phyloP scores from a whole-genome alignment of 53 echinoderm and acorn worm species.

The Temnopleurus reevesii region DNA sequence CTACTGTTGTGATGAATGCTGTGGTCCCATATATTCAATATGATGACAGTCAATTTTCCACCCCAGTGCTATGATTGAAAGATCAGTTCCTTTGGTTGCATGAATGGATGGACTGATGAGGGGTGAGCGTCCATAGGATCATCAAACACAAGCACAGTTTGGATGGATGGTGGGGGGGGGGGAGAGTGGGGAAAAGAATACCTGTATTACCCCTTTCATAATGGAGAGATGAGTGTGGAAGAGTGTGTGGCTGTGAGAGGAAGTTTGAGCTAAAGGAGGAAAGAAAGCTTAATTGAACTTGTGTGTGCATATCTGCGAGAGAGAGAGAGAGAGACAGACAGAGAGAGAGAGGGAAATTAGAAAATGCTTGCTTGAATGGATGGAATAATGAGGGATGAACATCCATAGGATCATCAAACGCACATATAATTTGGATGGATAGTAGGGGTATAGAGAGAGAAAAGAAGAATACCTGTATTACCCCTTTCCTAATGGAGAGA shows the following conservation, averaged over 20 bases:
- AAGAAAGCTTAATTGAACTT: too few relatives aligned
- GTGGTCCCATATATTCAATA: background rate
- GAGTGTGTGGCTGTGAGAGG: too few relatives aligned
- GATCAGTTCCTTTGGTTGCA: background rate
- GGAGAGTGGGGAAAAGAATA: too few relatives aligned
- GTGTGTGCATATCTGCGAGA: too few relatives aligned
- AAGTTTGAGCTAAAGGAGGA: too few relatives aligned
- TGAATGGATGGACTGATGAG: background rate
- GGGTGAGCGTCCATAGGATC: background rate
- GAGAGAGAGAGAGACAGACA: too few relatives aligned
- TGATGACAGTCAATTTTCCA: constrained; percentile 28
- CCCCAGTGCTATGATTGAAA: background rate
- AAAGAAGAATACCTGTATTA: too few relatives aligned
- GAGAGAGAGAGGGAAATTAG: too few relatives aligned
- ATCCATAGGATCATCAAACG: background rate
- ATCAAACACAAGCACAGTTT: background rate
- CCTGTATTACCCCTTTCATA: too few relatives aligned
- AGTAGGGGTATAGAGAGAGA: background rate
- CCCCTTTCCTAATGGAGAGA: too few relatives aligned
- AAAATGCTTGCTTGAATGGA: too few relatives aligned
- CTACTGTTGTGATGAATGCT: background rate
- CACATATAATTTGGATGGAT: background rate
- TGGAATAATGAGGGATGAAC: background rate
- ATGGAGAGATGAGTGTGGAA: too few relatives aligned
- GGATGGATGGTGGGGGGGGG: background rate